These are phyloP conservation scores for Ricordea florida DNA, from an alignment of 92 coral and sea anemone genomes.

Conservation along the genomic window DNA sequence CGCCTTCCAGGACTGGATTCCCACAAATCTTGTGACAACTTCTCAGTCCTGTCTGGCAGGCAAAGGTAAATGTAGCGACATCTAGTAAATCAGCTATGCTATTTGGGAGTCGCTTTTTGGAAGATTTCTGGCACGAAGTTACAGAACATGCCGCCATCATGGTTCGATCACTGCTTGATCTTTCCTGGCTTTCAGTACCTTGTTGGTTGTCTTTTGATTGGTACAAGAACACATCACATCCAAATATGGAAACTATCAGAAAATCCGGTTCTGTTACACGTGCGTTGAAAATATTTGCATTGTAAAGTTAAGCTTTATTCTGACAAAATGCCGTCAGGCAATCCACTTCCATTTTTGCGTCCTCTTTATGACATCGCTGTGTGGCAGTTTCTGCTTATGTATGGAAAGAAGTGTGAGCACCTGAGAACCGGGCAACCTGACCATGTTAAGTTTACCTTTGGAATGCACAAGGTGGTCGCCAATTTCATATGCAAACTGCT, in stretches of 20 bases:
- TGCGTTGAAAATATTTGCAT: not conserved
- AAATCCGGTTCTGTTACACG: not conserved
- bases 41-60: no score
- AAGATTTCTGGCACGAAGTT: not conserved
- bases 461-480: no score
- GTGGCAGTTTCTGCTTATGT: no score
- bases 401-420: no score
- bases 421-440: no score
- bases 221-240: not conserved
- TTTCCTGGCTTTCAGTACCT: not conserved
- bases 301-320: not conserved
- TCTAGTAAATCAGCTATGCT: constrained; percentile 10
- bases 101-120: constrained; percentile 6
- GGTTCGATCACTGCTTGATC: no score
- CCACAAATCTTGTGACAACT: no score
- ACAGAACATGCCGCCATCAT: not conserved
- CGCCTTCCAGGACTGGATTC: no score
- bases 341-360: no score
- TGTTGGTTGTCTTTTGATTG: not conserved
- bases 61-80: constrained; percentile 20
- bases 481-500: no score
- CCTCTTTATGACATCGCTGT: no score
- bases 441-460: no score
- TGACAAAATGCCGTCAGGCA: constrained; percentile 13
- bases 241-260: not conserved